phyloP scores from a whole-genome alignment of 2,113 vertebrate species.

The Corythornis madagascariensis region DNA sequence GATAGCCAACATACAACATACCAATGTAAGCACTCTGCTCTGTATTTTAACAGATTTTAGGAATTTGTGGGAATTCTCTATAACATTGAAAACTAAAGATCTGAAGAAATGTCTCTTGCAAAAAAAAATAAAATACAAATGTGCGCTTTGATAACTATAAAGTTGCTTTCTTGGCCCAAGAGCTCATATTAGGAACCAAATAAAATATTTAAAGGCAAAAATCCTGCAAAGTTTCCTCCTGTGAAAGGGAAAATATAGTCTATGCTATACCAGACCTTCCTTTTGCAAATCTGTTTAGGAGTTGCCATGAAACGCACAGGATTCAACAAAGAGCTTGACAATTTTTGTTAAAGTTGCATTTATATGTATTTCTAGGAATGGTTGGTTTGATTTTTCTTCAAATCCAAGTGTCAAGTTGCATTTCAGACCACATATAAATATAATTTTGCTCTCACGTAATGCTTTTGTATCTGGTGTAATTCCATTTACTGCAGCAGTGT shows the following conservation, averaged over 20 bases:
- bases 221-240: slow-evolving; percentile 34
- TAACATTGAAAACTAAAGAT: slow-evolving; percentile 19
- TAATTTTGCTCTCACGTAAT: slow-evolving; percentile 47
- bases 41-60: slow-evolving; percentile 59
- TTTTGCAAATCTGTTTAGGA: slow-evolving; percentile 23
- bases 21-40: slow-evolving; percentile 18
- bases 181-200: slow-evolving; percentile 32
- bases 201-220: slow-evolving; percentile 66
- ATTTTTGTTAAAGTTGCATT: slow-evolving; percentile 24
- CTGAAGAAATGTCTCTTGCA: slow-evolving; percentile 29
- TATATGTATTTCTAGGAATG: background rate
- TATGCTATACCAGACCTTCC: slow-evolving; percentile 13
- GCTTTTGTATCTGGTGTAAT: slow-evolving; percentile 55
- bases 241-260: slow-evolving; percentile 33
- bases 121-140: slow-evolving; percentile 37
- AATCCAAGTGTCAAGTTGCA: slow-evolving; percentile 30
- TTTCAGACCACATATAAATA: slow-evolving; percentile 60
- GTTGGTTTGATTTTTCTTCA: slow-evolving; percentile 26
- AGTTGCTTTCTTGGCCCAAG: slow-evolving; percentile 50
- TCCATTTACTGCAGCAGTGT: slow-evolving; percentile 30
- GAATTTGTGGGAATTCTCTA: slow-evolving; percentile 58
- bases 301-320: slow-evolving; percentile 20
- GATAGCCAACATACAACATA: slow-evolving; percentile 24
- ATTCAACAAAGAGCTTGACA: background rate
- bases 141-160: slow-evolving; percentile 44